Conservation (phyloP, 2,113 vertebrate species). For the Litocranius walleri region DNA sequence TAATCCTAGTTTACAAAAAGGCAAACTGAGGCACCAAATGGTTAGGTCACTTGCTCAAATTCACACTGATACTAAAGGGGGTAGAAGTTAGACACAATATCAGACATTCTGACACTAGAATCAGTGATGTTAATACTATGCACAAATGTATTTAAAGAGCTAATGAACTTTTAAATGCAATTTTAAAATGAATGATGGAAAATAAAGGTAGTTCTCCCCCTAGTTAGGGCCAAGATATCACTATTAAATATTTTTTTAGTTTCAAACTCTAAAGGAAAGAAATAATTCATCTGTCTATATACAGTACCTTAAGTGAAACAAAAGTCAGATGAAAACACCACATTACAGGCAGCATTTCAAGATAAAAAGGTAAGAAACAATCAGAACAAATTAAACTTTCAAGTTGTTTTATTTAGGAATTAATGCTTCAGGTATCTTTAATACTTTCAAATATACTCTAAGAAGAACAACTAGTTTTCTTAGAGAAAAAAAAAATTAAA, state of each 20-base stretch:
- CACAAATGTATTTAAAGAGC: background rate
- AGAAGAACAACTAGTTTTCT: background rate
- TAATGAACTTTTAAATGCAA: background rate
- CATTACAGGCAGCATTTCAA: background rate
- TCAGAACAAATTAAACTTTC: background rate
- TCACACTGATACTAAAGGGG: background rate
- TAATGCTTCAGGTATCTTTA: background rate
- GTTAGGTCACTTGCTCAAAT: background rate
- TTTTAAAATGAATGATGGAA: background rate
- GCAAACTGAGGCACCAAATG: background rate
- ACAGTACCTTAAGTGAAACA: background rate
- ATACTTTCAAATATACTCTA: background rate
- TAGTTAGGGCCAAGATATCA: background rate
- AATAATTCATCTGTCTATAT: background rate
- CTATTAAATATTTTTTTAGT: background rate
- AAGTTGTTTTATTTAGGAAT: background rate
- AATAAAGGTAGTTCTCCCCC: background rate
- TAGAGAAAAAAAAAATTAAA: background rate
- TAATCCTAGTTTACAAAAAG: background rate
- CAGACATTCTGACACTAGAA: background rate
- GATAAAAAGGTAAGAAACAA: background rate
- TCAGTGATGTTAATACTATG: background rate
- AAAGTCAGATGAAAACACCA: background rate
- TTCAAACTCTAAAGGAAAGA: background rate
- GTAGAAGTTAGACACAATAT: background rate